Evolutionary conservation across 2,888 invertebrate species (phyloP).

Genomic region (Lamellibrachia columna): DNA sequence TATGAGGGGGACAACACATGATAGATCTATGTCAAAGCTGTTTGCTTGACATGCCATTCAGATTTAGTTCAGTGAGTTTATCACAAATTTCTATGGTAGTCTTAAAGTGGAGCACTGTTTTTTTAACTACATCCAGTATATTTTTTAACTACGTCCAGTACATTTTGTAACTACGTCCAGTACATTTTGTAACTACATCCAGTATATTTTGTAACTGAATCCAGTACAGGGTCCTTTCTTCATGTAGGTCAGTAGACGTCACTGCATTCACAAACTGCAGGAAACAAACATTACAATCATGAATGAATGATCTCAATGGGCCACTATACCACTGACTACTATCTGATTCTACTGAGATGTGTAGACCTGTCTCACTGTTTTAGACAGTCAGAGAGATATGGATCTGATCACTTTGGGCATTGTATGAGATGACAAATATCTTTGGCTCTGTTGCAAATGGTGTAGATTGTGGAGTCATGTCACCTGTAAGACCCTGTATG

Average conservation of each 20-base stretch:
- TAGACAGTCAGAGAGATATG: not conserved
- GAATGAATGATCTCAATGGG: not conserved
- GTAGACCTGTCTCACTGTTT: not conserved
- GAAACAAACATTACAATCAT: not conserved
- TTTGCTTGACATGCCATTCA: not conserved
- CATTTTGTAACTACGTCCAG: not conserved
- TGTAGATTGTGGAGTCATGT: not conserved
- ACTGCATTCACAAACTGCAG: not conserved
- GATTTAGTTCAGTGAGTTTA: not conserved
- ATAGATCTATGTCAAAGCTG: not conserved
- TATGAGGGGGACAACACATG: not conserved
- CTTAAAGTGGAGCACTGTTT: not conserved
- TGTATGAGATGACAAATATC: not conserved
- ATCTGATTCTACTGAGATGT: not conserved
- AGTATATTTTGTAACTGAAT: not conserved
- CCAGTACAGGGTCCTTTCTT: not conserved
- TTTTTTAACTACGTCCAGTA: not conserved
- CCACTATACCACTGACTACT: not conserved
- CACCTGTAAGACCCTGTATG: not conserved
- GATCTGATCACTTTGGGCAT: not conserved
- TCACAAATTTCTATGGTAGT: not conserved
- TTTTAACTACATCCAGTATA: not conserved
- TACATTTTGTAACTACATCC: not conserved
- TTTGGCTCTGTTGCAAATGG: not conserved
- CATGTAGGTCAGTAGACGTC: not conserved